Percentiles rank a stretch among this genome's conserved stretches.
Evolutionary conservation across 2,113 vertebrate genomes (phyloP).

Genomic region (Percopsis transmontana): DNA sequence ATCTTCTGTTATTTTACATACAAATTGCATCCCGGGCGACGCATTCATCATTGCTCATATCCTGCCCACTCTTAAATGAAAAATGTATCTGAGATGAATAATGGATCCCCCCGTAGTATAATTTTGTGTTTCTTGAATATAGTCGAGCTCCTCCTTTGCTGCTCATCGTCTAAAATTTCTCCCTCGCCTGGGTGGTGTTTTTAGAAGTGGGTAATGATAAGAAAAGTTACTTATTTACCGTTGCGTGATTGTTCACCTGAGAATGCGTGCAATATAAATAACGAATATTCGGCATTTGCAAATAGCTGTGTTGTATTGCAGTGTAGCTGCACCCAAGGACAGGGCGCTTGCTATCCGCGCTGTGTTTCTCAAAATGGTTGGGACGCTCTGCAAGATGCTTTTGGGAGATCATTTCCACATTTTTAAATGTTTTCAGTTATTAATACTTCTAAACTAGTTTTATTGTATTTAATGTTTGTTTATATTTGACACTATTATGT

Average conservation of each 20-base stretch:
- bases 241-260: slow-evolving; percentile 68
- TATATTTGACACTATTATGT: too few relatives aligned
- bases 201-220: slow-evolving; percentile 59
- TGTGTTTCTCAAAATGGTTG: too few relatives aligned
- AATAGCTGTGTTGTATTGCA: not conserved
- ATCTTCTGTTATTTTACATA: slow-evolving; percentile 86
- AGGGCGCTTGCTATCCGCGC: too few relatives aligned
- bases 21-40: slow-evolving; percentile 81
- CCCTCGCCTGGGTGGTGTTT: slow-evolving; percentile 52
- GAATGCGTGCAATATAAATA: slow-evolving; percentile 39
- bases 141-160: slow-evolving; percentile 61
- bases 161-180: slow-evolving; percentile 45
- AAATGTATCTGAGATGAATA: slow-evolving; percentile 84
- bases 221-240: slow-evolving; percentile 63
- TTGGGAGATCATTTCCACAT: too few relatives aligned
- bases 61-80: slow-evolving; percentile 80
- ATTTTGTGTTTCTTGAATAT: slow-evolving; percentile 78
- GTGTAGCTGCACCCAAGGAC: slow-evolving; percentile 7
- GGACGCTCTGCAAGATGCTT: too few relatives aligned
- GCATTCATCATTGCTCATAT: slow-evolving; percentile 82
- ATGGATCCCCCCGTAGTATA: slow-evolving; percentile 78
- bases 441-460: too few relatives aligned
- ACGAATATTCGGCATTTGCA: not conserved
- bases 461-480: too few relatives aligned
- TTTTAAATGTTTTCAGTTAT: too few relatives aligned